Evolutionary conservation across 2,797 vertebrate genomes (phyloP).

Genomic region (Monodelphis domestica): DNA sequence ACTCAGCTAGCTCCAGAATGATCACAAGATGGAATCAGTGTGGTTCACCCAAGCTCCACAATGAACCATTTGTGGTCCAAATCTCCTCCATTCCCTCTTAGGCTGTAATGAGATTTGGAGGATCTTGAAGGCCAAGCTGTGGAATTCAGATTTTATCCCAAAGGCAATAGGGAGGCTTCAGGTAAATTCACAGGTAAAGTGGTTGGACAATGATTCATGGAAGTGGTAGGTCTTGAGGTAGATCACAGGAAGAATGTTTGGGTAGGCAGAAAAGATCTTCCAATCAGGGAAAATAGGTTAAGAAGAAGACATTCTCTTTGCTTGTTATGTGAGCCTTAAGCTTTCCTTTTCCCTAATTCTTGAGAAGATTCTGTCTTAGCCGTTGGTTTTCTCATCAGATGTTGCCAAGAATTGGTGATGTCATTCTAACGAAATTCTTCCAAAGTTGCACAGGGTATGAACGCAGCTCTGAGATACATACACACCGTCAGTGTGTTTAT

Average conservation of each 20-base stretch:
- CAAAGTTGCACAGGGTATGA: conserved; percentile 40
- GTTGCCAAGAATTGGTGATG: conserved; percentile 36
- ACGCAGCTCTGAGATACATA: conserved; percentile 48
- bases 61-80: no score
- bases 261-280: not conserved
- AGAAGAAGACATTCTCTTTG: not conserved
- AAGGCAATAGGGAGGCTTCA: not conserved
- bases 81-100: no score
- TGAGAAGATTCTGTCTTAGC: not conserved
- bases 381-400: not conserved
- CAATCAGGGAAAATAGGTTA: not conserved
- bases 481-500: conserved; percentile 23
- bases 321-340: not conserved
- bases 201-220: not conserved
- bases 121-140: not conserved
- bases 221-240: not conserved
- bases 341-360: not conserved
- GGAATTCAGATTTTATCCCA: not conserved
- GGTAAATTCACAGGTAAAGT: not conserved
- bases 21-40: no score
- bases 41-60: no score
- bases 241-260: not conserved
- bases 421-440: conserved; percentile 54
- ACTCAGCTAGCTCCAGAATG: no score
- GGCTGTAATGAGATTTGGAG: no score